Evolutionary conservation across 2,888 invertebrate genomes (phyloP).

Genomic region (Piscicola geometra): DNA sequence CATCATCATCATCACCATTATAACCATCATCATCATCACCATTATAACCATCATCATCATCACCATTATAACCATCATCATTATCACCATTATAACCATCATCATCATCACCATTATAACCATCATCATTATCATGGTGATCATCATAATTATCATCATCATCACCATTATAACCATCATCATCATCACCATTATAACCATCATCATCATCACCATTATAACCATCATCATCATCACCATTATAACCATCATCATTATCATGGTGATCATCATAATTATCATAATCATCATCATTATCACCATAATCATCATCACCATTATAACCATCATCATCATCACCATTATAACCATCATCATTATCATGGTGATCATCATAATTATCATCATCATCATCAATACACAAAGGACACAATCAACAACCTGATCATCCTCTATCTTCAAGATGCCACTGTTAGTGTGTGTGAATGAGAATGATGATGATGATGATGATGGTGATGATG

Average conservation of each 20-base stretch:
- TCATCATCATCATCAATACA: neutral
- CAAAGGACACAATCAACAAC: constrained; percentile 10
- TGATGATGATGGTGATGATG: constrained; percentile 28
- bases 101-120: no score
- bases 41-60: neutral
- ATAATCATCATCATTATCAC: neutral
- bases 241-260: no score
- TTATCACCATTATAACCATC: no score
- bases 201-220: no score
- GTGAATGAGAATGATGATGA: constrained; percentile 24
- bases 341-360: neutral
- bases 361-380: neutral
- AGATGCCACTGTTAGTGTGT: neutral
- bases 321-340: neutral
- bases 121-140: no score
- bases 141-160: no score
- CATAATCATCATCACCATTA: neutral
- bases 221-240: no score
- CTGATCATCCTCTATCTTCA: neutral
- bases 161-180: no score
- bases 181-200: no score
- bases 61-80: neutral
- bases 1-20: neutral
- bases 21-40: neutral
- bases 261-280: no score